These are phyloP conservation scores for Keiferia lycopersicella DNA, from an alignment of 2,888 invertebrate species.

Conservation along the genomic window DNA sequence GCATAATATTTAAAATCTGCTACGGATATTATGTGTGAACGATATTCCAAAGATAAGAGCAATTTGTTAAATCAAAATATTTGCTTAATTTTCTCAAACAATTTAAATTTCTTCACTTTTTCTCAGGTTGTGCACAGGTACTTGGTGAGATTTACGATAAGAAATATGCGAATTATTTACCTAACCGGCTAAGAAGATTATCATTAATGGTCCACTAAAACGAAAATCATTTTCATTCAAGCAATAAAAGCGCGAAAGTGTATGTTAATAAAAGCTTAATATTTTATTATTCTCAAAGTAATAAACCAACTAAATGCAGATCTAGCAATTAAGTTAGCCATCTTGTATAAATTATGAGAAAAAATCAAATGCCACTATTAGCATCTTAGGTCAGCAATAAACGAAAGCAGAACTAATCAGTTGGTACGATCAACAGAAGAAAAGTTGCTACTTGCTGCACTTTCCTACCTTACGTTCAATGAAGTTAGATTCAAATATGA, in stretches of 20 bases:
- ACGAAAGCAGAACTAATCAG: conserved; percentile 1
- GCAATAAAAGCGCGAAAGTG: conserved; percentile 16
- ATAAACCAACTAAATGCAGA: background rate
- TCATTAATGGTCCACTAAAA: background rate
- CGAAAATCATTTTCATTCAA: background rate
- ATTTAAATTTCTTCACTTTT: background rate
- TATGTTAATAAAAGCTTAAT: conserved; percentile 6
- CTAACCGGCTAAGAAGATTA: background rate
- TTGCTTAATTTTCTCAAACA: conserved; percentile 7
- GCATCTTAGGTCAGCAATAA: background rate
- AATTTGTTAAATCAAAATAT: background rate
- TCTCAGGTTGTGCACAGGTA: background rate
- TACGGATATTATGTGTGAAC: conserved; percentile 21
- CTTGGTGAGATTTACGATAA: background rate
- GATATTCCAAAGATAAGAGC: conserved; percentile 1
- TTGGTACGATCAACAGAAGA: background rate
- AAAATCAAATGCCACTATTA: background rate
- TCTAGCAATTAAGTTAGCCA: background rate
- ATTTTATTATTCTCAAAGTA: background rate
- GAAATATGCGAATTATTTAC: background rate
- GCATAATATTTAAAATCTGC: conserved; percentile 2
- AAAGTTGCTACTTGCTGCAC: background rate
- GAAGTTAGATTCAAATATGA: too few species aligned
- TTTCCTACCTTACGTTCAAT: too few species aligned
- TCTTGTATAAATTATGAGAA: background rate